Evolutionary conservation across 2,797 vertebrate genomes (phyloP), one percentile per base, ranked within the genome.

Genomic region (Acomys russatus): DNA sequence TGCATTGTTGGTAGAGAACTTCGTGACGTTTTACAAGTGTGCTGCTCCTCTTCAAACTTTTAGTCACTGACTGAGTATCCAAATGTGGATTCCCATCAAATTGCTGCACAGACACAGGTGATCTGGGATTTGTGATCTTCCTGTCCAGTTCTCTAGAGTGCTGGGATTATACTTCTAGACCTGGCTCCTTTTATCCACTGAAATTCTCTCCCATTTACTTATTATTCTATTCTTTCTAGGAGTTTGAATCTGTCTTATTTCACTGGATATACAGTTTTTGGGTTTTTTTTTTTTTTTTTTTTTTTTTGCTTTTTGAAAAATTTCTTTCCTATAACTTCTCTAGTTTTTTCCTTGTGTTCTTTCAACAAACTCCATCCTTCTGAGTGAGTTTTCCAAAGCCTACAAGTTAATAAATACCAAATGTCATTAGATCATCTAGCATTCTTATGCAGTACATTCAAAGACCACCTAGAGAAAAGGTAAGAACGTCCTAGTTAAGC

Each of bases 381-480:
- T 76, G 28, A 87, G 15, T 20, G 22, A 44, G 44, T 30, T 18
- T 23, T 91, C 71, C 28, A 59, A 80, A 94, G 63, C 59, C 33
- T 3, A 66, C 8, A 94, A 68, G 30, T 23, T 95, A 87, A 54
- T 90, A 80, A 86, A 51, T 61, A 89, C 25, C 76, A 90, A 94
- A 79, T 90, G 74, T 89, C 20, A 17, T 86, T 88, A 20, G 44
- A 73, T 51, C 94, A 76, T 68, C 80, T 66, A 84, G 64, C 38
- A 77, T 87, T 96, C 9, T 59, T 91, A 95, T 85, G 71, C 66
- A 94, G 10, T 59, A n/a, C n/a, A 91, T 20, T 89, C n/a, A 76
- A 94, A 91, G 68, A 70, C 20, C 28, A 82, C 3, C 68, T 66
- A 92, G 1, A 85, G 23, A 91, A 92, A 14, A 18, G 38, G 73